Evolutionary conservation across 2,888 invertebrate genomes (phyloP), one percentile per base, ranked within the genome.

Genomic region (Linnaemya vulpina): DNA sequence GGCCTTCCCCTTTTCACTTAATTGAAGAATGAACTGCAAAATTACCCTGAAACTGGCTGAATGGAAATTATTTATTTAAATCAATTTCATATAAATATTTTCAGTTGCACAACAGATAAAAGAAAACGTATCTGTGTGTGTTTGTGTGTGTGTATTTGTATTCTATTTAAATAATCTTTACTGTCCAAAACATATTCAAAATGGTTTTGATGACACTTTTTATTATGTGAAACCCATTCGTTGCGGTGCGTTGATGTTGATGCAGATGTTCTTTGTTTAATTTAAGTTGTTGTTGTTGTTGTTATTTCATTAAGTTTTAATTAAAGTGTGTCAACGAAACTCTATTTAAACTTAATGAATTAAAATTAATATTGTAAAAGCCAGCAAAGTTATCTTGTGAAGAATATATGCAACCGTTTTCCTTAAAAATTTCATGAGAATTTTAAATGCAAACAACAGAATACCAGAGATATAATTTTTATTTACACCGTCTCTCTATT

Each of bases 301-400:
- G 17, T 71, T 71, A 46, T 63, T 43, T 53, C 71, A 78, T 78
- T 71, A 63, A 63, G 70, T 62, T 63, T 71, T 43, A 71, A 68
- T 58, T 40, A 53, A 70, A 43, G 30, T 51, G 40, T 25, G 62
- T 49, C 43, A 40, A 78, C 15, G 22, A 49, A 62, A 62, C 40
- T 62, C 38, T 20, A 40, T 40, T 38, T 40, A 51, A 65, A 20
- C 63, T 40, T 13, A 17, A 63, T 30, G 25, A 30, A 75, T 20
- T 13, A 51, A n/a, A 38, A 51, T 3, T 9, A 17, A 38, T 1
- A 20, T 65, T 65, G 30, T 15, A 53, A 9, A 51, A 65, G 30
- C 65, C 53, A 75, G 65, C 13, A 30, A n/a, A 65, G 55, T 76
- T 55, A 49, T 58, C 67, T 67, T 40, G 17, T 30, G 15, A 5